phyloP scores from a whole-genome alignment of 1,140 invertebrate species.

The Physella acuta region DNA sequence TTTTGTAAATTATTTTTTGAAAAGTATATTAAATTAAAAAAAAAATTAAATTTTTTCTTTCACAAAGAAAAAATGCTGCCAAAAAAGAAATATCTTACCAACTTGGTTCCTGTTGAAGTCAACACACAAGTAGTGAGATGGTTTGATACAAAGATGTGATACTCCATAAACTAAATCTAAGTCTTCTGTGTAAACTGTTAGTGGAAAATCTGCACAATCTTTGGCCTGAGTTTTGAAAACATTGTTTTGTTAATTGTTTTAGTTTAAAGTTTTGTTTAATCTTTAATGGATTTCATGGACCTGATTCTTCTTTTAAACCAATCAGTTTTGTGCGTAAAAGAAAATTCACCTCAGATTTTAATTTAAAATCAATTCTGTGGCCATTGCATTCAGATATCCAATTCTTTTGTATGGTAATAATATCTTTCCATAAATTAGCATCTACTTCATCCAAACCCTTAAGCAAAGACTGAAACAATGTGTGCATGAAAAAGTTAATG shows the following conservation, averaged over 20 bases:
- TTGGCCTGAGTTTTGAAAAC: background rate
- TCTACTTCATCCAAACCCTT: slow-evolving; percentile 72
- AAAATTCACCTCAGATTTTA: slow-evolving; percentile 46
- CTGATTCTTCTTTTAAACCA: background rate
- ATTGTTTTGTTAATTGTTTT: background rate
- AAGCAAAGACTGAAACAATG: slow-evolving; percentile 60
- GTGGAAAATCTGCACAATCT: slow-evolving; percentile 24
- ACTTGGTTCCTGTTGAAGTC: background rate
- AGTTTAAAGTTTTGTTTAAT: background rate
- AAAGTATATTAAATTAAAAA: no score
- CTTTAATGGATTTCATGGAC: background rate
- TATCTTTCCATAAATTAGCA: slow-evolving; percentile 71
- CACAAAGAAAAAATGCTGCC: no score
- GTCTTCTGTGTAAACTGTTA: slow-evolving; percentile 74
- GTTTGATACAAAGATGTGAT: slow-evolving; percentile 61
- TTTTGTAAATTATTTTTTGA: no score
- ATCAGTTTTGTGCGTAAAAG: background rate
- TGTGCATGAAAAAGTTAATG: slow-evolving; percentile 3
- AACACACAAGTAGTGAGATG: slow-evolving; percentile 45
- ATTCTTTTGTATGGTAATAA: slow-evolving; percentile 85
- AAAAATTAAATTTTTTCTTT: no score
- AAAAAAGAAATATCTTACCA: no score
- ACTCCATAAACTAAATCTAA: slow-evolving; percentile 76
- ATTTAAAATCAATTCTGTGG: slow-evolving; percentile 72
- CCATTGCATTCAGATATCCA: slow-evolving; percentile 96